phyloP scores from a whole-genome alignment of 64 coral and sea anemone species.

The Anthopleura sola region DNA sequence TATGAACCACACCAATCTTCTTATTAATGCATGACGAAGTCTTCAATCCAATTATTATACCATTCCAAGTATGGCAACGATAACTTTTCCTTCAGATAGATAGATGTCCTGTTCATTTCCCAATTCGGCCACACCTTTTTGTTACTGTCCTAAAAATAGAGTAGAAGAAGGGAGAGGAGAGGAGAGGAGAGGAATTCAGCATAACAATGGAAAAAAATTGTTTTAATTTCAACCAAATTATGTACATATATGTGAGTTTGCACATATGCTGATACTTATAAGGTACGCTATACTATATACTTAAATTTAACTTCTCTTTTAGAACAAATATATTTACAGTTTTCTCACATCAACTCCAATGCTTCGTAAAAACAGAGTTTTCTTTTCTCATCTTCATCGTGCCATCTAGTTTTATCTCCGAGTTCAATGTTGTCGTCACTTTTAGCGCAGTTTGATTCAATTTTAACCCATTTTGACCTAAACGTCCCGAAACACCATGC shows the following conservation, averaged over 20 bases:
- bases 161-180: no score
- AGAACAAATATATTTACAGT: neutral
- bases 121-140: no score
- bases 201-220: neutral
- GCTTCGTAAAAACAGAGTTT: slow-evolving; percentile 35
- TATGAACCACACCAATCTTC: no score
- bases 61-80: no score
- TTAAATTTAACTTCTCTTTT: neutral
- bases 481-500: neutral
- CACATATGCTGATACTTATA: neutral
- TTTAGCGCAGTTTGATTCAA: neutral
- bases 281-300: no score
- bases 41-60: no score
- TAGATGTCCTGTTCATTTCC: no score
- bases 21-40: no score
- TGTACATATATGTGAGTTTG: no score
- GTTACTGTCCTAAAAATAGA: no score
- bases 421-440: neutral
- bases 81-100: no score
- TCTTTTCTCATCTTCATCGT: slow-evolving; percentile 31
- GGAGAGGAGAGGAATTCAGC: no score
- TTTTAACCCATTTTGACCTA: neutral
- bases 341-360: slow-evolving; percentile 25
- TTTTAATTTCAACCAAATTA: neutral
- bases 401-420: neutral